phyloP scores from a whole-genome alignment of 2,888 invertebrate species.

The Rhyacophila evoluta region DNA sequence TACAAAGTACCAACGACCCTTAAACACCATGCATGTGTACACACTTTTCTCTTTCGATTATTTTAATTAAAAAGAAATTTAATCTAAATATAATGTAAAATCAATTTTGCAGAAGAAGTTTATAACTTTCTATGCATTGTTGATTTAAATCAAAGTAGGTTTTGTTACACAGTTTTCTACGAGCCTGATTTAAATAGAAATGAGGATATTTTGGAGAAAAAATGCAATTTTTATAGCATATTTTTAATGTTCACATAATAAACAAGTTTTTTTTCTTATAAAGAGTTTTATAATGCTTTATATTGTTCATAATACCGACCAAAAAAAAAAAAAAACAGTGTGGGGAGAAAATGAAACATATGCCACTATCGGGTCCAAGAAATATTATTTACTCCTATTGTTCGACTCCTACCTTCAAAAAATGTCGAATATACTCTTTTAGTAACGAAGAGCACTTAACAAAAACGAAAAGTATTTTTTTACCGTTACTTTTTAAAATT shows the following conservation, averaged over 20 bases:
- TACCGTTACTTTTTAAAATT: conserved; percentile 23
- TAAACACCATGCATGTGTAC: conserved; percentile 20
- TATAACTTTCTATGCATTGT: too few species aligned
- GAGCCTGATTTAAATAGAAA: too few species aligned
- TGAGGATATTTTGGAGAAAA: background rate
- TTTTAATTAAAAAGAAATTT: background rate
- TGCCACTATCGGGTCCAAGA: conserved; percentile 51
- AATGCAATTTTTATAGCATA: background rate
- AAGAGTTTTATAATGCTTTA: conserved; percentile 20
- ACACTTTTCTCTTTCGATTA: conserved; percentile 17
- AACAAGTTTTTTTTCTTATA: background rate
- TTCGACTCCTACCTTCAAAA: background rate
- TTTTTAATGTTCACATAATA: background rate
- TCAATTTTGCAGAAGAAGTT: too few species aligned
- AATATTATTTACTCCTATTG: conserved; percentile 29
- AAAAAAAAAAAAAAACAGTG: conserved; percentile 23
- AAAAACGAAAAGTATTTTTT: conserved; percentile 19
- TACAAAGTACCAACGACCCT: conserved; percentile 15
- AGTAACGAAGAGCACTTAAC: background rate
- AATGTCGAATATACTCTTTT: conserved; percentile 6
- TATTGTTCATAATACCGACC: background rate
- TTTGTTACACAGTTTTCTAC: background rate
- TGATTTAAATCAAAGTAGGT: background rate
- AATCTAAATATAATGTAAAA: background rate
- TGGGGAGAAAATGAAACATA: conserved; percentile 32